Evolutionary conservation across 2,113 vertebrate genomes (phyloP), one percentile per base, ranked within the genome.

Genomic region (Xyliphius kryptos): DNA sequence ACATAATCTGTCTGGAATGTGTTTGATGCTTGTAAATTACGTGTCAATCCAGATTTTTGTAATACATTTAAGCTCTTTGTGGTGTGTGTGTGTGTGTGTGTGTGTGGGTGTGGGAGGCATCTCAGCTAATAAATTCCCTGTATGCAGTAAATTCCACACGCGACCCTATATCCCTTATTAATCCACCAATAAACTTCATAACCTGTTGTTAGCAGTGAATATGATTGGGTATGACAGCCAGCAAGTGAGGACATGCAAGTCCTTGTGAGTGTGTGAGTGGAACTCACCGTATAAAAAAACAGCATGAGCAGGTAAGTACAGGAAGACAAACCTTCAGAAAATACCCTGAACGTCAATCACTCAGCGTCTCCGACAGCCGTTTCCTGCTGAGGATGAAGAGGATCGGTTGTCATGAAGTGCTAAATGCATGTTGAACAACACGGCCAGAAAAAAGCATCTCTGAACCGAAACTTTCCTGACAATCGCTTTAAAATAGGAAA

Each of bases 331-430:
- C 56, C 22, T 26, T 65, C 61, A 37, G 52, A 53, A 47, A 59
- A 61, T 49, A 32, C 21, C 50, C 48, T 20, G 47, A 22, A 57
- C 51, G 65, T 53, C 72, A 68, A 68, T 74, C 72, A 74, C 61
- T 74, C 65, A 71, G 47, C 69, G 46, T 74, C 46, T 40, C 48
- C 56, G 68, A 65, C 61, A 71, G 68, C 46, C 49, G 22, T 56
- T 74, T 71, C 68, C 72, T 71, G 68, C 54, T 44, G 56, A 52
- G 68, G 62, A 56, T 52, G 64, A 74, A 52, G 64, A 19, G 47
- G 32, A 53, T 61, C 17, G 19, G 43, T 61, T 51, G 64, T 38
- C 51, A 70, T 56, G 65, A 74, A 61, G 36, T 49, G 40, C 58
- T 46, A 40, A 67, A 19, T 41, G 53, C 60, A 61, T 40, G 55